A percentile compares a stretch with the other conserved stretches of the same genome.
Evolutionary conservation across 1,140 invertebrate species (phyloP).

Genomic region (Gryllus bimaculatus): DNA sequence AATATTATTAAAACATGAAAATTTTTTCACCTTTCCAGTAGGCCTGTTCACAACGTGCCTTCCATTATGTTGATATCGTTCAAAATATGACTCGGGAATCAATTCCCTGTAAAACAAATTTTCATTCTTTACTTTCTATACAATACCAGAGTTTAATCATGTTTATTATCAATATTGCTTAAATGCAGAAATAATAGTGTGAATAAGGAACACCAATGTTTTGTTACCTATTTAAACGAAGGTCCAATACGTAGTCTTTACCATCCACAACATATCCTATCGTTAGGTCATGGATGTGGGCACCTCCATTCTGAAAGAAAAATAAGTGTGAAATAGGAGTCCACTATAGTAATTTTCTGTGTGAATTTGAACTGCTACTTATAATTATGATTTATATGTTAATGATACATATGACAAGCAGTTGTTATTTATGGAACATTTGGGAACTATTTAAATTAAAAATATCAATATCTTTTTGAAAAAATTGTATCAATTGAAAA

Average conservation of each 20-base stretch:
- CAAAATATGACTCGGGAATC: conserved; percentile 59
- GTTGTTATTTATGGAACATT: too few relatives aligned
- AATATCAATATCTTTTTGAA: too few relatives aligned
- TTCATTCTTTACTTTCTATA: neutral
- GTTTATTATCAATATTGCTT: neutral
- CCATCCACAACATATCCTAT: conserved; percentile 56
- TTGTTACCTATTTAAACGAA: conserved; percentile 53
- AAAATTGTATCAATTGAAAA: too few relatives aligned
- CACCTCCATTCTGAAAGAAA: conserved; percentile 49
- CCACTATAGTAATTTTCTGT: too few relatives aligned
- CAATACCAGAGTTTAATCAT: neutral
- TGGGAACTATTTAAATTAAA: too few relatives aligned
- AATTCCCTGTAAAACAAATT: conserved; percentile 45
- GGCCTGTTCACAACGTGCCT: conserved; percentile 50
- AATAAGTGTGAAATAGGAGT: neutral
- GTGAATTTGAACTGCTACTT: too few relatives aligned
- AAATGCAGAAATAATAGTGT: neutral
- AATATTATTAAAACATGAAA: neutral
- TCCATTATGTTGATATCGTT: conserved; percentile 60
- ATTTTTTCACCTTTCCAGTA: conserved; percentile 45
- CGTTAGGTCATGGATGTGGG: conserved; percentile 57
- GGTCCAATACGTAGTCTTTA: conserved; percentile 56
- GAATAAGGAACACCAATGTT: neutral
- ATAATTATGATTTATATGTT: too few relatives aligned
- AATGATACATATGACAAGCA: too few relatives aligned